phyloP scores from a whole-genome alignment of 2,888 invertebrate genomes.

The Ormyrus nitidulus region DNA sequence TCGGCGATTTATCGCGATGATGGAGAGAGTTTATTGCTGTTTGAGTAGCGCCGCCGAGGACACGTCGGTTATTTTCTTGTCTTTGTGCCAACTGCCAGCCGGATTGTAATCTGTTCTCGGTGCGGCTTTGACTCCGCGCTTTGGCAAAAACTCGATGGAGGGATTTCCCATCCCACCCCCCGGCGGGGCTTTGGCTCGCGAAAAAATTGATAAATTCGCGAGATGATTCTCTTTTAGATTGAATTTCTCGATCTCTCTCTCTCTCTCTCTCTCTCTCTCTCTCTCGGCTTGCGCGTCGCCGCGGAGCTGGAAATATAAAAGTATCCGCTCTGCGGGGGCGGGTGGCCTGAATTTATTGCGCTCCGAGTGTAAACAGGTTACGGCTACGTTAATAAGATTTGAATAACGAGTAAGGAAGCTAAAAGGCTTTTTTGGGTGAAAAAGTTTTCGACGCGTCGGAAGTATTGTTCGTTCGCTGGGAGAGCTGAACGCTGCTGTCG shows the following conservation, averaged over 20 bases:
- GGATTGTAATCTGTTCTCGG: constrained; percentile 47
- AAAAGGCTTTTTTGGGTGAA: too few relatives aligned
- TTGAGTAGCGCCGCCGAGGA: constrained; percentile 41
- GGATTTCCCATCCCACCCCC: too few relatives aligned
- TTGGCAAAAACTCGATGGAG: constrained; percentile 10
- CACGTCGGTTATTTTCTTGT: constrained; percentile 50
- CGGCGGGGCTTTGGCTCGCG: too few relatives aligned
- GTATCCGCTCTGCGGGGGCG: too few relatives aligned
- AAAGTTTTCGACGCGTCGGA: too few relatives aligned
- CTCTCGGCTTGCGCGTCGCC: not conserved
- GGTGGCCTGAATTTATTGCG: too few relatives aligned
- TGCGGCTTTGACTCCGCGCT: constrained; percentile 5
- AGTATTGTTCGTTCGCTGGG: too few relatives aligned
- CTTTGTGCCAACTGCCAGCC: constrained; percentile 48
- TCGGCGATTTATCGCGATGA: constrained; percentile 50
- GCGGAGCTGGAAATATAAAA: too few relatives aligned
- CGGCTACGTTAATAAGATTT: too few relatives aligned
- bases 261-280: not conserved
- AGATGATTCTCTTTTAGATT: constrained; percentile 37
- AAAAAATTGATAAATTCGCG: constrained; percentile 38
- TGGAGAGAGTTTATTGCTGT: constrained; percentile 53
- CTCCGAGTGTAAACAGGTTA: too few relatives aligned
- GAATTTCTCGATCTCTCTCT: constrained; percentile 12
- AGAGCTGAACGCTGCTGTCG: too few relatives aligned
- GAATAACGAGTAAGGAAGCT: too few relatives aligned